Evolutionary conservation across 2,888 invertebrate species (phyloP).

Genomic region (Caenorhabditis japonica): DNA sequence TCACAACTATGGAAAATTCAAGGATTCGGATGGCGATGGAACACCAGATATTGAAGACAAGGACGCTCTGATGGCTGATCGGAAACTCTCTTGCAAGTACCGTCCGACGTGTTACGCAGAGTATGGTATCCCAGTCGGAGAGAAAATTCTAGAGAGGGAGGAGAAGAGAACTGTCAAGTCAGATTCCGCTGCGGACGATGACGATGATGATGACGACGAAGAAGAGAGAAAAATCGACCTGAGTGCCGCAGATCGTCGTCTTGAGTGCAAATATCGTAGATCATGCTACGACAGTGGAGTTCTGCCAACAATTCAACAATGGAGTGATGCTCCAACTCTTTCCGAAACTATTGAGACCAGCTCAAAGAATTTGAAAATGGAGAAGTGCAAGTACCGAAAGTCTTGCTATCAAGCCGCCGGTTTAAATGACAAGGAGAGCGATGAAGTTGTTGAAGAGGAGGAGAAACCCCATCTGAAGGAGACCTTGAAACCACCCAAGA

Average conservation of each 20-base stretch:
- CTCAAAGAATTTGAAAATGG: constrained; percentile 18
- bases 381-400: constrained; percentile 62
- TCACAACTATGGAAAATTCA: constrained; percentile 22
- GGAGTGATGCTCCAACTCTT: constrained; percentile 26
- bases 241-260: constrained; percentile 52
- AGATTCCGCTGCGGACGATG: constrained; percentile 26
- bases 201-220: constrained; percentile 41
- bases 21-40: constrained; percentile 52
- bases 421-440: constrained; percentile 33
- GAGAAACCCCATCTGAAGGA: constrained; percentile 34
- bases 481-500: constrained; percentile 9
- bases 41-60: constrained; percentile 51
- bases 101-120: constrained; percentile 68
- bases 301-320: constrained; percentile 41
- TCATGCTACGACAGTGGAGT: constrained; percentile 67
- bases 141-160: constrained; percentile 38
- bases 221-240: constrained; percentile 32
- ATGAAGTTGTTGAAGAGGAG: constrained; percentile 14
- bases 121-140: constrained; percentile 42
- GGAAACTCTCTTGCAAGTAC: constrained; percentile 72
- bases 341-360: constrained; percentile 30
- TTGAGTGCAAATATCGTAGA: constrained; percentile 73
- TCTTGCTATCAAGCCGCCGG: constrained; percentile 46
- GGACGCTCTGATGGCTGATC: constrained; percentile 41
- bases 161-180: constrained; percentile 30